A percentile compares a stretch with the other conserved stretches of the same genome.
These are phyloP conservation scores for Ochropleura leucogaster DNA, from an alignment of 2,888 invertebrate genomes.

Conservation along the genomic window DNA sequence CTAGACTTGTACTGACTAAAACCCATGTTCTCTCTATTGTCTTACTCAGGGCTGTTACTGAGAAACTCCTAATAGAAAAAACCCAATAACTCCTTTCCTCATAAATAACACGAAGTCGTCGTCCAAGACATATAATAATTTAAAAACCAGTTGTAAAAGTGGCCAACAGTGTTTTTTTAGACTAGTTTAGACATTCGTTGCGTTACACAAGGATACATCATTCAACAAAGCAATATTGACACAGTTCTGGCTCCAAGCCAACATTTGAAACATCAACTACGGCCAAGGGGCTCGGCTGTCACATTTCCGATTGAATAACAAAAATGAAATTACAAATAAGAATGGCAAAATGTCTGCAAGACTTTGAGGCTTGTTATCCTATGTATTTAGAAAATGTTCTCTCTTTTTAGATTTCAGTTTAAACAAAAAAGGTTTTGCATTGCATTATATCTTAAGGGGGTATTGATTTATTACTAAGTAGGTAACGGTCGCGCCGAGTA, in stretches of 20 bases:
- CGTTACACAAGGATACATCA: conserved; percentile 15
- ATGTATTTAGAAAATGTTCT: too few relatives aligned
- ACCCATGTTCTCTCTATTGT: too few relatives aligned
- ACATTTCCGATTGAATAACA: conserved; percentile 6
- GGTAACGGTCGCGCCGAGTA: too few relatives aligned
- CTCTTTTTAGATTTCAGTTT: too few relatives aligned
- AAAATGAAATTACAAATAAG: not conserved
- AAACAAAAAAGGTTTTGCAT: not conserved
- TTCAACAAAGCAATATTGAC: conserved; percentile 35
- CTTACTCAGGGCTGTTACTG: too few relatives aligned
- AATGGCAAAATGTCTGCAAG: not conserved
- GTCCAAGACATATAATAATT: not conserved
- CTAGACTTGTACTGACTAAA: too few relatives aligned
- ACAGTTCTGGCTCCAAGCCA: conserved; percentile 38
- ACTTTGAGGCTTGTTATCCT: not conserved
- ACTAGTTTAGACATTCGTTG: not conserved
- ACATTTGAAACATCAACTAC: conserved; percentile 12
- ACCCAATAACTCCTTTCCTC: too few relatives aligned
- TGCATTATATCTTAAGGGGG: too few relatives aligned
- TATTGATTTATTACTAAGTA: too few relatives aligned
- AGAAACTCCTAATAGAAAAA: too few relatives aligned
- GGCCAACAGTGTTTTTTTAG: not conserved
- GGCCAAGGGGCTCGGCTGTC: conserved; percentile 38
- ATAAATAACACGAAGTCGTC: too few relatives aligned
- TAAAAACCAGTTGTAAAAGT: not conserved